Evolutionary conservation across 1,140 invertebrate species (phyloP).

Genomic region (Drosophila chauvacae): DNA sequence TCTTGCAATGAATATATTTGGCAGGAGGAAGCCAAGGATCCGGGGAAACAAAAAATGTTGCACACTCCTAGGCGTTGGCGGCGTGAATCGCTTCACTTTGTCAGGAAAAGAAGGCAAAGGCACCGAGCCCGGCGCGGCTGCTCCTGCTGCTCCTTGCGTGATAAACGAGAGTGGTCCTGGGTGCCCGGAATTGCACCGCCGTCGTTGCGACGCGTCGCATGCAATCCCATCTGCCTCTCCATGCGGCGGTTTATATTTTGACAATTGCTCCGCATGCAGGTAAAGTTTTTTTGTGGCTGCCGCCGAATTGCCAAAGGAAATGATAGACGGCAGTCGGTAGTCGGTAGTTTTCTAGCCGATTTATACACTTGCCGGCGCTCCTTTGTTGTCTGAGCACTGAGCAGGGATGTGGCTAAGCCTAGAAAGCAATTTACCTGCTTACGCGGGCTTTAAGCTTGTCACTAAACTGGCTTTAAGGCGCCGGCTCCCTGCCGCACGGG

Average conservation of each 20-base stretch:
- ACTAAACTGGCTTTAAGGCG: constrained; percentile 10
- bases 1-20: constrained; percentile 81
- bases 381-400: constrained; percentile 68
- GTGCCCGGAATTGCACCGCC: constrained; percentile 19
- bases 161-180: constrained; percentile 71
- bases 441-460: constrained; percentile 41
- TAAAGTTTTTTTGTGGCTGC: constrained; percentile 43
- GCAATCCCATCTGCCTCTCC: constrained; percentile 5
- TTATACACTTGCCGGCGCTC: constrained; percentile 67
- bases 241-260: constrained; percentile 72
- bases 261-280: constrained; percentile 58
- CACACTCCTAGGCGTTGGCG: constrained; percentile 73
- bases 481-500: background rate
- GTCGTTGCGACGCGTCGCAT: constrained; percentile 2
- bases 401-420: constrained; percentile 49
- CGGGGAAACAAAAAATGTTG: constrained; percentile 34
- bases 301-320: constrained; percentile 70
- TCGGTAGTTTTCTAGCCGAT: constrained; percentile 78
- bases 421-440: constrained; percentile 58
- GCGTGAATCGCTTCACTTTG: constrained; percentile 70
- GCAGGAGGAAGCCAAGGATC: constrained; percentile 35
- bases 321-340: constrained; percentile 77
- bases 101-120: constrained; percentile 15
- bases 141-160: constrained; percentile 41
- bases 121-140: constrained; percentile 14